A percentile compares a stretch with the other conserved stretches of the same genome.
Conservation (phyloP, 1,140 invertebrate species). For the Drosophila nannoptera region DNA sequence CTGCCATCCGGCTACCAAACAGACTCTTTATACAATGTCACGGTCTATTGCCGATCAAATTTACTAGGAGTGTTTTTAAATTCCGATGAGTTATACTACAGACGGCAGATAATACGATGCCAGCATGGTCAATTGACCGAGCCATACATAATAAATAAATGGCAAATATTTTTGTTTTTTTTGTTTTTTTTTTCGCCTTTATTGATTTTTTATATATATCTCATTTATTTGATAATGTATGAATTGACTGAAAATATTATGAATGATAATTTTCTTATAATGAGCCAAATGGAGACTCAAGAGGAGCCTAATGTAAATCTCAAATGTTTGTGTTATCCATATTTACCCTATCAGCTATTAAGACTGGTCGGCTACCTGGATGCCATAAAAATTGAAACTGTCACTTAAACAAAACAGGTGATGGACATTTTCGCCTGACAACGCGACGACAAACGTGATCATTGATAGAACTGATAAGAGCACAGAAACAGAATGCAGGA, state of each 20-base stretch:
- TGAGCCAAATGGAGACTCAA: too few relatives aligned
- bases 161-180: too few relatives aligned
- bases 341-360: too few relatives aligned
- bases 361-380: not conserved
- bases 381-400: conserved; percentile 3
- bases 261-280: too few relatives aligned
- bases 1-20: conserved; percentile 49
- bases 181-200: too few relatives aligned
- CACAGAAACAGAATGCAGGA: not conserved
- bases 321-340: too few relatives aligned
- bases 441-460: conserved; percentile 33
- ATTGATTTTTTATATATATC: too few relatives aligned
- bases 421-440: conserved; percentile 49
- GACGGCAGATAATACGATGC: not conserved
- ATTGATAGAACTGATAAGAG: conserved; percentile 50
- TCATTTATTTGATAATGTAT: too few relatives aligned
- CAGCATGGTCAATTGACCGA: too few relatives aligned
- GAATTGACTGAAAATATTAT: too few relatives aligned
- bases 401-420: conserved; percentile 42
- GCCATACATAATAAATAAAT: too few relatives aligned
- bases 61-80: conserved; percentile 50
- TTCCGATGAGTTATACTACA: conserved; percentile 21
- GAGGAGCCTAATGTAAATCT: too few relatives aligned
- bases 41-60: conserved; percentile 66
- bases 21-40: conserved; percentile 63